Evolutionary conservation across 2,888 invertebrate genomes (phyloP).

Genomic region (Eupithecia vulgata): DNA sequence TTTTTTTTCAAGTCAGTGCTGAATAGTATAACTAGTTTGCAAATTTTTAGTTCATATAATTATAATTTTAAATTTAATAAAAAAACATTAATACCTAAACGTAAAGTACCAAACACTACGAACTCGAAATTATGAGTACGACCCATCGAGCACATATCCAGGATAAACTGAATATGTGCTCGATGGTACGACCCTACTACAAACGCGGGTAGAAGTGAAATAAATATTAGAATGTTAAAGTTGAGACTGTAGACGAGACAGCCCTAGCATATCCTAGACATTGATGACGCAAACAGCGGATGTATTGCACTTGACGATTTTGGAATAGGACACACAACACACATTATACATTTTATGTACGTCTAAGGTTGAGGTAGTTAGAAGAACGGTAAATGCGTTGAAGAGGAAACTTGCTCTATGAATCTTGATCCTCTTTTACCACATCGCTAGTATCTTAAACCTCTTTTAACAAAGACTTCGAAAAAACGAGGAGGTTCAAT

Average conservation of each 20-base stretch:
- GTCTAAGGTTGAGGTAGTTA: background rate
- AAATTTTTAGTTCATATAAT: no score
- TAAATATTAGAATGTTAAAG: no score
- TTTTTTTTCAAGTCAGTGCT: no score
- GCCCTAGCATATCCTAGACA: slow-evolving; percentile 9
- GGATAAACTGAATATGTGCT: no score
- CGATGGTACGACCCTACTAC: no score
- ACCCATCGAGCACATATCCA: no score
- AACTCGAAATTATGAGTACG: no score
- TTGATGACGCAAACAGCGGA: slow-evolving; percentile 27
- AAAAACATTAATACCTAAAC: no score
- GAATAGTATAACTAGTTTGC: no score
- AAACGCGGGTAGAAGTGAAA: background rate
- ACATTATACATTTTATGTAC: background rate
- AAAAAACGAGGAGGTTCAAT: no score
- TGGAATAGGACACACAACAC: background rate
- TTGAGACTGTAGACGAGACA: background rate
- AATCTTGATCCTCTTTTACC: background rate
- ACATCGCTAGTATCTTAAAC: background rate
- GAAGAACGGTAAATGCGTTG: background rate
- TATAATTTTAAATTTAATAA: no score
- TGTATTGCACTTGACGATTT: slow-evolving; percentile 9
- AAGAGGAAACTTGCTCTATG: background rate
- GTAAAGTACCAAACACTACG: no score
- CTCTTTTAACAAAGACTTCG: background rate